Conservation (phyloP, 2,113 vertebrate species). For the Bambusicola thoracicus region DNA sequence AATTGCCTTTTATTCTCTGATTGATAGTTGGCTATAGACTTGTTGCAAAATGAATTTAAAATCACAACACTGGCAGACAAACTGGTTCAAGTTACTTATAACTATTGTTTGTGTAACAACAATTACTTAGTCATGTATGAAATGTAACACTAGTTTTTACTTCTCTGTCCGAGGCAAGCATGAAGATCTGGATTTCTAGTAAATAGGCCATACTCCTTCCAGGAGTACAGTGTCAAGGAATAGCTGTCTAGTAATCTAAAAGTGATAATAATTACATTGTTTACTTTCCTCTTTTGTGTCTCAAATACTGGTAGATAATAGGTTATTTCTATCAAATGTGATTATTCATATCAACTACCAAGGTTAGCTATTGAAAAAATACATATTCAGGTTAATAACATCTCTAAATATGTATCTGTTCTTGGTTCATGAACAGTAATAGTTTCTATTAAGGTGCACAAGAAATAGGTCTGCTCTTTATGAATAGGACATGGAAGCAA, state of each 20-base stretch:
- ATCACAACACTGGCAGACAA: not conserved
- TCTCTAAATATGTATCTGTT: not conserved
- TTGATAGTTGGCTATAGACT: constrained; percentile 21
- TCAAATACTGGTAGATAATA: not conserved
- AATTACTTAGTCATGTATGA: not conserved
- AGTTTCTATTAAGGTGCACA: not conserved
- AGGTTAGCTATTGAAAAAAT: not conserved
- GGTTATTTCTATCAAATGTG: not conserved
- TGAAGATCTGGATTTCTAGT: not conserved
- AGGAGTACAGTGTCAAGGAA: not conserved
- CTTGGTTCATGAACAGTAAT: not conserved
- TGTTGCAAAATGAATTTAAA: constrained; percentile 11
- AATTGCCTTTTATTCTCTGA: constrained; percentile 52
- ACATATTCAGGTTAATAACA: not conserved
- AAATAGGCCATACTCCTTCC: not conserved
- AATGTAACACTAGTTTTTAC: not conserved
- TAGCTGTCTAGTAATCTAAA: not conserved
- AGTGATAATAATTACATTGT: not conserved
- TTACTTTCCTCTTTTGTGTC: not conserved
- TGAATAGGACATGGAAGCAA: not conserved
- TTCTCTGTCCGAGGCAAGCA: not conserved
- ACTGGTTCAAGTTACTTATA: constrained; percentile 6
- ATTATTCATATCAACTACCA: not conserved
- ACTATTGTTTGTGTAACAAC: not conserved
- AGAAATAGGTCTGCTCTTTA: not conserved